Evolutionary conservation across 1,140 invertebrate genomes (phyloP), one percentile per base, ranked within the genome.

Genomic region (Scylla paramamosain): DNA sequence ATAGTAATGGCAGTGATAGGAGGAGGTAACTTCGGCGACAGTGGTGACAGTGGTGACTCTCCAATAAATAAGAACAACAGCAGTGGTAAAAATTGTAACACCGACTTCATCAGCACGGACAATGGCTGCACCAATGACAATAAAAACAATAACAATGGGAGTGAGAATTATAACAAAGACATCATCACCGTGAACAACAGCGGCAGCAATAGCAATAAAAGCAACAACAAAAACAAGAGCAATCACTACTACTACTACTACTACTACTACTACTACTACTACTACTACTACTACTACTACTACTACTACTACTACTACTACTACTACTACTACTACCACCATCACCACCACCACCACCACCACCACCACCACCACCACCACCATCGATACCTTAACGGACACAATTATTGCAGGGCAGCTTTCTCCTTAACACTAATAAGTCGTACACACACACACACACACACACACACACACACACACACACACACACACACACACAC

Each of bases 281-380:
- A 77, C 67, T 77, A 77, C 67, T 77, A 77, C 67, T 77, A 77
- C 67, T 77, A 77, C 67, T 77, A 77, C 67, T 77, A 77, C 16
- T 77, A 77, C 16, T 77, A 77, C 16, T 77, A 77, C 16, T 77
- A 77, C 16, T 77, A 77, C 16, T 77, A 77, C 16, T 77, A n/a
- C 16, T 77, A 77, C 16, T 77, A 77, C 16, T 77, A 77, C 25
- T 77, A 77, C 67, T 77, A 77, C 16, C 20, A 77, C 16, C 20
- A 77, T 8, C 20, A 77, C 67, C 20, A 12, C 10, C 16, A 77
- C 67, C 20, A n/a, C 67, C 67, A 77, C 67, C 20, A 77, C 20
- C n/a, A n/a, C 6, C n/a, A 59, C 25, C 20, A n/a, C 67, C n/a
- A n/a, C 67, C n/a, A 77, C 8, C 20, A 77, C 67, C n/a, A 77